These are phyloP conservation scores for Himantopus leucocephalus DNA, from an alignment of 2,113 vertebrate genomes.

Conservation along the genomic window DNA sequence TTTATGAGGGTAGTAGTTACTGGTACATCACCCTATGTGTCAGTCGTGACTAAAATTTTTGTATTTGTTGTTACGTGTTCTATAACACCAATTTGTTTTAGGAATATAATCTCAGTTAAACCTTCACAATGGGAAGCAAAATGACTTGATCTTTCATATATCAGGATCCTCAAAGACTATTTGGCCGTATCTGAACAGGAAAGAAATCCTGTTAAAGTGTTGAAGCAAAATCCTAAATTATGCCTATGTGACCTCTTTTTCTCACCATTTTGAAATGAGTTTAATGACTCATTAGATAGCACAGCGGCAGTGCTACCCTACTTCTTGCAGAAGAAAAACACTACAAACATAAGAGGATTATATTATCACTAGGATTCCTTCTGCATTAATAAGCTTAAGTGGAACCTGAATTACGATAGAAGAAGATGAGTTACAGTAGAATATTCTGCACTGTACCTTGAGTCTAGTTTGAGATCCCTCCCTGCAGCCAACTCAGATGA, in stretches of 20 bases:
- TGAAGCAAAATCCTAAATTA: not conserved
- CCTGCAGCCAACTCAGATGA: not conserved
- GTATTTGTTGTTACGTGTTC: not conserved
- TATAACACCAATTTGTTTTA: not conserved
- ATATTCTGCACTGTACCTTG: not conserved
- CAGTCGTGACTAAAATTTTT: not conserved
- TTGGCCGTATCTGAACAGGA: not conserved
- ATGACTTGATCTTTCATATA: not conserved
- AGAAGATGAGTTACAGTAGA: not conserved
- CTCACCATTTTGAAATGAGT: not conserved
- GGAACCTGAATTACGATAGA: not conserved
- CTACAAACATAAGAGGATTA: constrained; percentile 8
- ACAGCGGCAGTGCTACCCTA: not conserved
- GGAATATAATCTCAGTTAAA: not conserved
- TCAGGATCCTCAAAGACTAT: not conserved
- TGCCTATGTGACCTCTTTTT: not conserved
- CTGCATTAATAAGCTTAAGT: constrained; percentile 15
- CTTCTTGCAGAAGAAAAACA: constrained; percentile 2
- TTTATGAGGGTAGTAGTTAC: not conserved
- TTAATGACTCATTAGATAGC: not conserved
- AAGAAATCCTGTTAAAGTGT: not conserved
- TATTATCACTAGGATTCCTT: not conserved
- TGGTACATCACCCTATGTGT: not conserved
- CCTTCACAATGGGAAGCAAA: not conserved
- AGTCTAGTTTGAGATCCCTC: not conserved